These are phyloP conservation scores for Leptopterna dolabrata DNA, from an alignment of 2,888 invertebrate species.

Conservation along the genomic window DNA sequence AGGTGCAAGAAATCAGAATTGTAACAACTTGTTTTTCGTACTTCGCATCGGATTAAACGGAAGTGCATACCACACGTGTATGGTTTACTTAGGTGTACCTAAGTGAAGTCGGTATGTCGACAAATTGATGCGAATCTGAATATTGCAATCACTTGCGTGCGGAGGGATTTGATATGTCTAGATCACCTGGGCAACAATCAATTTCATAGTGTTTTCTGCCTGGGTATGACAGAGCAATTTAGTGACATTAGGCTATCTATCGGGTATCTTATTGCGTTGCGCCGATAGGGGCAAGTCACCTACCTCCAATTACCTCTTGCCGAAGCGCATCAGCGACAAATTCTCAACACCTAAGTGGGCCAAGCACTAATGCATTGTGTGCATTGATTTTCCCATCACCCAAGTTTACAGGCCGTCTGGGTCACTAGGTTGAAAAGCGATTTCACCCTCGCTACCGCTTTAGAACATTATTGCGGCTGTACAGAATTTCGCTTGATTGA, in stretches of 20 bases:
- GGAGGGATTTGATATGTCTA: too few relatives aligned
- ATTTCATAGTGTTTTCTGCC: too few relatives aligned
- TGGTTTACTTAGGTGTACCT: too few relatives aligned
- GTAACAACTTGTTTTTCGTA: too few relatives aligned
- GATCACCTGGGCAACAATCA: too few relatives aligned
- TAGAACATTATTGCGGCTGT: neutral
- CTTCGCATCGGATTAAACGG: too few relatives aligned
- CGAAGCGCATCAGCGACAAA: constrained; percentile 23
- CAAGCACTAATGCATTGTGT: constrained; percentile 43
- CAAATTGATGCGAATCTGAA: too few relatives aligned
- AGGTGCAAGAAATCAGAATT: too few relatives aligned
- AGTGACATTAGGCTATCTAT: constrained; percentile 30
- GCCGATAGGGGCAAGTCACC: neutral
- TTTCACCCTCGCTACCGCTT: neutral
- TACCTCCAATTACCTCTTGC: too few relatives aligned
- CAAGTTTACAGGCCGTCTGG: constrained; percentile 44
- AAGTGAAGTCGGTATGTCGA: too few relatives aligned
- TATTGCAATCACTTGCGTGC: too few relatives aligned
- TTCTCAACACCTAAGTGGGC: constrained; percentile 39
- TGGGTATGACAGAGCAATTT: neutral
- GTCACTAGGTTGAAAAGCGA: constrained; percentile 35
- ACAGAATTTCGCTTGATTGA: neutral
- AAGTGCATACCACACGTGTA: too few relatives aligned
- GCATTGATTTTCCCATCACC: constrained; percentile 50
- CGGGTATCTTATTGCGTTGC: neutral